These are phyloP conservation scores for Coendou prehensilis DNA, from an alignment of 2,797 vertebrate genomes.

Conservation along the genomic window DNA sequence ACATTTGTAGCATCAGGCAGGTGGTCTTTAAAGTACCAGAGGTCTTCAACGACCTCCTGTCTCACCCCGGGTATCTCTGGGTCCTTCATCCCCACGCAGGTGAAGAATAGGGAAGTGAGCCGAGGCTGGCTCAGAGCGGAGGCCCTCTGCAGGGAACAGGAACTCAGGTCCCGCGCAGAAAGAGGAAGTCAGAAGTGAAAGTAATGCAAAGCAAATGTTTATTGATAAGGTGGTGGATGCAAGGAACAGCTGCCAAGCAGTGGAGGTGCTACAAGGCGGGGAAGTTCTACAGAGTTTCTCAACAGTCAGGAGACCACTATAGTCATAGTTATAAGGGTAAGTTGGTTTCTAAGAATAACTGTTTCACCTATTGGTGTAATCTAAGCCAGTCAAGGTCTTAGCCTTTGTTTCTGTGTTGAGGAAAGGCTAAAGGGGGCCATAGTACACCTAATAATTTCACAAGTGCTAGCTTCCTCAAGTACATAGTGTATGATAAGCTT, in stretches of 20 bases:
- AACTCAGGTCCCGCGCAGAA: not conserved
- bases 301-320: not conserved
- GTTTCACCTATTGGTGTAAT: not conserved
- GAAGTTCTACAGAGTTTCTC: not conserved
- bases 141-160: not conserved
- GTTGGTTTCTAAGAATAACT: not conserved
- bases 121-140: not conserved
- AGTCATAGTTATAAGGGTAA: not conserved
- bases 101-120: not conserved
- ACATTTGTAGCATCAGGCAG: not conserved
- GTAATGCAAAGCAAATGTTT: not conserved
- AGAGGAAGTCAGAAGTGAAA: not conserved
- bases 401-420: not conserved
- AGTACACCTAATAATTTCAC: not conserved
- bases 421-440: not conserved
- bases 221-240: not conserved
- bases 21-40: not conserved
- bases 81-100: not conserved
- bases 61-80: not conserved
- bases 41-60: not conserved
- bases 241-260: not conserved
- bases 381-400: not conserved
- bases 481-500: not conserved
- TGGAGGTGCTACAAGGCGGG: not conserved
- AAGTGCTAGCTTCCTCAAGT: not conserved